phyloP scores from a whole-genome alignment of 1,140 invertebrate species.

The Caerostris darwini region DNA sequence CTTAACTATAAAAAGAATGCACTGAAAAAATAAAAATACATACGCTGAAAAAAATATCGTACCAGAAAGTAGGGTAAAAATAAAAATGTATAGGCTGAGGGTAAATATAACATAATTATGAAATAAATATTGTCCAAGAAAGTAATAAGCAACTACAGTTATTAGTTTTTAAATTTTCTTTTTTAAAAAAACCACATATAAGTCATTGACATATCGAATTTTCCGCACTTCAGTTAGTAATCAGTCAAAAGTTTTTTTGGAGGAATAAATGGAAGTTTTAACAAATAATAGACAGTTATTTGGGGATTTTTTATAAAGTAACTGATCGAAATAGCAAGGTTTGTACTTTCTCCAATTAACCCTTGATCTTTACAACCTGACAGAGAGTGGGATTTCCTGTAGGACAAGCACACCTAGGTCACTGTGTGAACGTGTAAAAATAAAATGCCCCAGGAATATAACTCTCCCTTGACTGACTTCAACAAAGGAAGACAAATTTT shows the following conservation, averaged over 20 bases:
- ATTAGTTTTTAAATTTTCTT: neutral
- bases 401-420: neutral
- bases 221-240: neutral
- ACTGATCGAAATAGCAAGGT: neutral
- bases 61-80: neutral
- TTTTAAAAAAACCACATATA: neutral
- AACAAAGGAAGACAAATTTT: constrained; percentile 62
- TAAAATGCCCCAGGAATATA: neutral
- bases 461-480: constrained; percentile 25
- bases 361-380: neutral
- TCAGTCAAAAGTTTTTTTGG: neutral
- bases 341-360: constrained; percentile 46
- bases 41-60: no score
- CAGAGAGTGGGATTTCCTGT: constrained; percentile 56
- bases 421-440: neutral
- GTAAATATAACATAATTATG: no score
- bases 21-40: no score
- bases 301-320: neutral
- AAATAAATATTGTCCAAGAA: neutral
- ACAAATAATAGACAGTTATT: neutral
- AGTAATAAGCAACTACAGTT: neutral
- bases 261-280: neutral
- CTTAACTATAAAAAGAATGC: no score
- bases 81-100: neutral
- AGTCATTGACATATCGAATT: neutral